Conservation (phyloP, 2,888 invertebrate species). For the Minunthozetes semirufus region DNA sequence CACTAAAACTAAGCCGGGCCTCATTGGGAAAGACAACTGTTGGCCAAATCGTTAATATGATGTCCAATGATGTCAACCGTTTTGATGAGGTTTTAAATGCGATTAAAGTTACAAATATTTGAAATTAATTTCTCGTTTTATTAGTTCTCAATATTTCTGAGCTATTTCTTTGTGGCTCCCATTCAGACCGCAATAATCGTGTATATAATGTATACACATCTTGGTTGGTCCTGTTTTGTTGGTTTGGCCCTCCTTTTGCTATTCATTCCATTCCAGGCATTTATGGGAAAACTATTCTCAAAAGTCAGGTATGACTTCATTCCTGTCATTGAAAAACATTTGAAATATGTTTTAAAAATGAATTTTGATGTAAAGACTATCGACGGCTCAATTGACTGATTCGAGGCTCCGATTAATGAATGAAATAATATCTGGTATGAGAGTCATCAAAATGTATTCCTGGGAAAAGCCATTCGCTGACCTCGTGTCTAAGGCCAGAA, state of each 20-base stretch:
- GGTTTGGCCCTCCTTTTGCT: slow-evolving; percentile 70
- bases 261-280: slow-evolving; percentile 72
- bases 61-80: slow-evolving; percentile 87
- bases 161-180: slow-evolving; percentile 81
- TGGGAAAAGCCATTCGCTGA: slow-evolving; percentile 58
- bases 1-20: slow-evolving; percentile 58
- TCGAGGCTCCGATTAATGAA: slow-evolving; percentile 53
- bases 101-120: background rate
- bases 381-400: background rate
- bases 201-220: slow-evolving; percentile 67
- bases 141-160: background rate
- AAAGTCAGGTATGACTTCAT: slow-evolving; percentile 51
- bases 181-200: slow-evolving; percentile 70
- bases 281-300: slow-evolving; percentile 18
- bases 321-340: background rate
- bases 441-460: slow-evolving; percentile 92
- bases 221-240: slow-evolving; percentile 62
- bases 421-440: slow-evolving; percentile 84
- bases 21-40: slow-evolving; percentile 77
- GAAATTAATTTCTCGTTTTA: background rate
- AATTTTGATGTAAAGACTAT: background rate
- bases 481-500: background rate
- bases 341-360: background rate
- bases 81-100: slow-evolving; percentile 60
- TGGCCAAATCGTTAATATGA: slow-evolving; percentile 83